Base-by-base conservation (phyloP, 1,140 invertebrate genomes). In the Bombus cullumanus region DNA sequence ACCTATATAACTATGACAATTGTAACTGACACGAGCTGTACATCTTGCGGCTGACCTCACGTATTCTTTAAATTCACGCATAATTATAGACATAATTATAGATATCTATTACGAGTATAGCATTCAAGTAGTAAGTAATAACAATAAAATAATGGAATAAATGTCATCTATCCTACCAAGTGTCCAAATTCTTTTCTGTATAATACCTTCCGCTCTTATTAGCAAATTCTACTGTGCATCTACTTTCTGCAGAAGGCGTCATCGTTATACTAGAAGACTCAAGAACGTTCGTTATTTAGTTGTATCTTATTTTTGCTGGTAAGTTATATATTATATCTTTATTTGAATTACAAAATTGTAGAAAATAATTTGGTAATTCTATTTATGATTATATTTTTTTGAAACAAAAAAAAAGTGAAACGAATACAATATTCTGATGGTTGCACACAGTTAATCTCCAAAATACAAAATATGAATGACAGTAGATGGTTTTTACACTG, bases 71-170 rank as follows among this genome's bases (percentile, higher is more conserved):
- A 91, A 94, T 93, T 94, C 94, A 93, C 93, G 93, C 94, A 95
- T 95, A 94, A 95, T 94, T 95, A 95, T 94, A 92, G 91, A 95
- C 92, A 94, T 95, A 95, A 95, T 95, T 94, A 93, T 95, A 95
- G 93, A 94, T 94, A 94, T 93, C 92, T 94, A 94, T 87, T 94
- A 94, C 92, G 90, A 94, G 85, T 95, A 94, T 95, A 95, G 92
- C 91, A 92, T 94, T 92, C 93, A 93, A 85, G 92, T 95, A 95
- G 94, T 92, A 95, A 94, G 94, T 91, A 92, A 95, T 94, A 93
- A 89, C 89, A 84, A 93, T 89, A 89, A 94, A 94, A 92, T 94
- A 93, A 95, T 94, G 91, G 93, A 95, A 95, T 95, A 95, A 95
- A 95, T 95, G 94, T 95, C 94, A 94, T 93, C 93, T 94, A 94